Conservation (phyloP, 2,797 vertebrate genomes). For the Zalophus californianus region DNA sequence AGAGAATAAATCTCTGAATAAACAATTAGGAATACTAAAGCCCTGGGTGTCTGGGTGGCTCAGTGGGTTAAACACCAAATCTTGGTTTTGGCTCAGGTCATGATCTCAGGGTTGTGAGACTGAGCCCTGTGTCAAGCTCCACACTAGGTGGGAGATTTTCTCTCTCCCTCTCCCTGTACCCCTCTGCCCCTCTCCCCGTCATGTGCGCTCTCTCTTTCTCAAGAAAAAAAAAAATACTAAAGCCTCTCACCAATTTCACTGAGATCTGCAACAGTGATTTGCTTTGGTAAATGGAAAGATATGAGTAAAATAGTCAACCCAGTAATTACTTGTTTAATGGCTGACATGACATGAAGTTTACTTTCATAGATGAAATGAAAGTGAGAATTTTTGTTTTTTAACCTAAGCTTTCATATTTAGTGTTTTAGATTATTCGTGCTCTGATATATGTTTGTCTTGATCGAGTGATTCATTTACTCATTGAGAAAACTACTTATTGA, state of each 20-base stretch:
- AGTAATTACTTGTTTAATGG: neutral
- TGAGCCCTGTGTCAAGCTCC: neutral
- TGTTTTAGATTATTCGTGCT: neutral
- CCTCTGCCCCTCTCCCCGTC: neutral
- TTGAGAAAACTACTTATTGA: neutral
- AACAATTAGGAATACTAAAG: neutral
- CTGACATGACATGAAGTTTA: neutral
- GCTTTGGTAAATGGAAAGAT: neutral
- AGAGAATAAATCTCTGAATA: neutral
- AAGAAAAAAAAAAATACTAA: neutral
- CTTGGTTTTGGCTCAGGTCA: neutral
- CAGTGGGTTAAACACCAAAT: neutral
- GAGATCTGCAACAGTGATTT: neutral
- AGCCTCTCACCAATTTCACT: neutral
- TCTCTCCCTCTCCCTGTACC: no score
- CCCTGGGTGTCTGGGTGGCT: neutral
- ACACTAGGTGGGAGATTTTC: neutral
- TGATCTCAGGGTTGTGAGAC: neutral
- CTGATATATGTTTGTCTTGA: neutral
- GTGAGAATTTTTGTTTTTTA: neutral
- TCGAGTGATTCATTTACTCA: neutral
- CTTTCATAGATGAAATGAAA: neutral
- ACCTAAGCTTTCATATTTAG: neutral
- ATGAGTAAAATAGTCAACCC: neutral
- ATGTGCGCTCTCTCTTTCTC: neutral